Conservation (phyloP, 23 tunicate species). For the Styela clava region DNA sequence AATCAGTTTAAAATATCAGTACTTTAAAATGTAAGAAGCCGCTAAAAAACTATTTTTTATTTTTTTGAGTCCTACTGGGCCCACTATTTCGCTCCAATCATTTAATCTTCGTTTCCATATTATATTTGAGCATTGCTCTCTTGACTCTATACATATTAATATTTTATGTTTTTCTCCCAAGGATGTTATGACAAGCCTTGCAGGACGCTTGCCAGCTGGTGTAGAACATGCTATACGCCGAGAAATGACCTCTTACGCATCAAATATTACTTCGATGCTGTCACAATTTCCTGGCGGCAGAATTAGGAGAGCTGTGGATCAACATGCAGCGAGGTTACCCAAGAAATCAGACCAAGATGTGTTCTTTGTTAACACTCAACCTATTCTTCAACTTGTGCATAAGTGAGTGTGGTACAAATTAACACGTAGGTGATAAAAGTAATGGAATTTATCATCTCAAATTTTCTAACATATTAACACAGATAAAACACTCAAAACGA, state of each 20-base stretch:
- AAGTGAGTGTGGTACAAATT: slow-evolving; percentile 25
- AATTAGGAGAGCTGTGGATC: slow-evolving; percentile 64
- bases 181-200: slow-evolving; percentile 97
- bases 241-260: slow-evolving; percentile 86
- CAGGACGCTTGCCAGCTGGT: slow-evolving; percentile 74
- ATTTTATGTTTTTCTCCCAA: neutral
- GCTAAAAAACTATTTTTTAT: no score
- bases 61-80: no score
- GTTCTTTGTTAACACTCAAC: slow-evolving; percentile 88
- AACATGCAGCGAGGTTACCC: slow-evolving; percentile 64
- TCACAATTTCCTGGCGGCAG: slow-evolving; percentile 87
- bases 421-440: no score
- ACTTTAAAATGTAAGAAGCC: no score
- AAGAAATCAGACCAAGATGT: slow-evolving; percentile 88
- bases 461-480: no score
- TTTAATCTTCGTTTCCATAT: neutral
- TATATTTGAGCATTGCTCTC: no score
- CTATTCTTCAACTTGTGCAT: slow-evolving; percentile 73
- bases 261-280: slow-evolving; percentile 95
- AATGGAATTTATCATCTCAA: no score
- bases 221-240: slow-evolving; percentile 78
- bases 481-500: no score
- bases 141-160: no score
- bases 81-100: no score
- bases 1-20: no score